phyloP scores from a whole-genome alignment of 2,888 invertebrate species.

The Papilio demoleus region DNA sequence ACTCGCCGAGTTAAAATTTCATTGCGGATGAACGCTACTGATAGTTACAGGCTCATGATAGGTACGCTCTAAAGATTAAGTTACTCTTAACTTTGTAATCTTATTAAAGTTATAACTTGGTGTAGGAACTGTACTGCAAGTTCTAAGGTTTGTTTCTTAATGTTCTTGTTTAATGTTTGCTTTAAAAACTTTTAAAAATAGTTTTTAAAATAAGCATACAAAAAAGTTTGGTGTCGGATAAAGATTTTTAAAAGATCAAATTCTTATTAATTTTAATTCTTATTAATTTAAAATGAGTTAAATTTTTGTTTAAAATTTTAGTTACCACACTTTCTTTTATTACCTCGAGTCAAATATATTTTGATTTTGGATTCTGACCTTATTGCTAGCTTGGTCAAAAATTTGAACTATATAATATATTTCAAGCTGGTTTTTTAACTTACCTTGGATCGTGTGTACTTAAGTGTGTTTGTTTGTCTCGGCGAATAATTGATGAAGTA shows the following conservation, averaged over 20 bases:
- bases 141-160: neutral
- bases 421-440: too few species aligned
- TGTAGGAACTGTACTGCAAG: neutral
- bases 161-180: neutral
- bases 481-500: conserved; percentile 30
- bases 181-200: neutral
- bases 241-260: too few species aligned
- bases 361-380: neutral
- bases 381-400: neutral
- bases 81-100: conserved; percentile 13
- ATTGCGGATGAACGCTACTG: neutral
- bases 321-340: too few species aligned
- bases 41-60: neutral
- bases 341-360: neutral
- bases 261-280: too few species aligned
- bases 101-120: neutral
- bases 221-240: too few species aligned
- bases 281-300: too few species aligned
- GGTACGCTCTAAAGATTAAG: neutral
- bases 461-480: conserved; percentile 33
- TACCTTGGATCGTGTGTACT: conserved; percentile 25
- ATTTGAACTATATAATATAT: neutral
- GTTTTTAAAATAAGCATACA: too few species aligned
- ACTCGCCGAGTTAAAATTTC: neutral
- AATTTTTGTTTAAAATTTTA: too few species aligned